A percentile compares a stretch with the other conserved stretches of the same genome.
These are phyloP conservation scores for Diarsia mendica DNA, from an alignment of 2,888 invertebrate genomes.

Conservation along the genomic window DNA sequence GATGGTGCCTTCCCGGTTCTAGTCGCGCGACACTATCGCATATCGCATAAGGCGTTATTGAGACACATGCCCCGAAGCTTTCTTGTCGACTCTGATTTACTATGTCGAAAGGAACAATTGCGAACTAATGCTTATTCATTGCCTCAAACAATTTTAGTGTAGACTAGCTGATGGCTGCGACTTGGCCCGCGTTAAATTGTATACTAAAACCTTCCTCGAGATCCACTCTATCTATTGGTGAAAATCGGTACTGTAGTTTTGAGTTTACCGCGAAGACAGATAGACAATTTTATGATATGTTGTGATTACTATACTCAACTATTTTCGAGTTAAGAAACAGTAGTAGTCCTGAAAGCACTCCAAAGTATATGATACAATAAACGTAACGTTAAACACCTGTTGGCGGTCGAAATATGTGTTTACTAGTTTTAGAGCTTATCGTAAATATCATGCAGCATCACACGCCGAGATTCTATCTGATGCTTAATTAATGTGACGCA, in stretches of 20 bases:
- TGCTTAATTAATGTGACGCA: slow-evolving; percentile 87
- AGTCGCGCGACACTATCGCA: slow-evolving; percentile 49
- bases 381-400: slow-evolving; percentile 66
- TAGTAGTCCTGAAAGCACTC: not conserved
- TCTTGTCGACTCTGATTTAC: slow-evolving; percentile 75
- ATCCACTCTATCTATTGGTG: too few species aligned
- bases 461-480: slow-evolving; percentile 82
- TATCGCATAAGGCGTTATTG: slow-evolving; percentile 76
- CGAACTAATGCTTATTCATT: slow-evolving; percentile 60
- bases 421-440: slow-evolving; percentile 66
- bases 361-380: slow-evolving; percentile 32
- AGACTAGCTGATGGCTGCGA: not conserved
- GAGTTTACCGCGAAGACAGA: too few species aligned
- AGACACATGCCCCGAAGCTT: slow-evolving; percentile 75
- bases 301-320: not conserved
- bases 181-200: too few species aligned
- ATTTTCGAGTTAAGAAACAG: not conserved
- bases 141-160: slow-evolving; percentile 57
- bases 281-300: too few species aligned
- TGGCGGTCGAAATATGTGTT: slow-evolving; percentile 65
- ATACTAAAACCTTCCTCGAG: too few species aligned
- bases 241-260: too few species aligned
- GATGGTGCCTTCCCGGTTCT: slow-evolving; percentile 10
- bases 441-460: slow-evolving; percentile 70
- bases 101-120: slow-evolving; percentile 69